These are phyloP conservation scores for Geopemphigus sp. DNA, from an alignment of 1,140 invertebrate species.

Conservation along the genomic window DNA sequence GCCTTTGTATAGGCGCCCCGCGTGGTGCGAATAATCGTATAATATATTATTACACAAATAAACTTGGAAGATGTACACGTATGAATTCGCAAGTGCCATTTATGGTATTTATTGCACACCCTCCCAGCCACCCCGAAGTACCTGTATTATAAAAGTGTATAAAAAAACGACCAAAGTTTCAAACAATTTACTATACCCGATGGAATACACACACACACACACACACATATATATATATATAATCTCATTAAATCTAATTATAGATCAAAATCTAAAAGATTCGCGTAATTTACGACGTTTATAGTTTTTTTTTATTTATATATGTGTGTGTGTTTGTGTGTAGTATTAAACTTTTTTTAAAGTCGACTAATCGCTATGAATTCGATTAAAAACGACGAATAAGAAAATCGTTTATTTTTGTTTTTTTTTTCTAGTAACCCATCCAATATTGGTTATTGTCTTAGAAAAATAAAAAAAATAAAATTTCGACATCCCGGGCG, in stretches of 20 bases:
- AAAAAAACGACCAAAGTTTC: background rate
- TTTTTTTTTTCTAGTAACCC: too few relatives aligned
- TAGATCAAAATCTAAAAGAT: background rate
- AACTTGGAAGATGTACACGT: slow-evolving; percentile 25
- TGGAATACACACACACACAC: too few relatives aligned
- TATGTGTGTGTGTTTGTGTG: too few relatives aligned
- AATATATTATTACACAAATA: background rate
- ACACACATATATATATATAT: too few relatives aligned
- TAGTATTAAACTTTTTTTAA: too few relatives aligned
- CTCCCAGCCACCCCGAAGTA: background rate
- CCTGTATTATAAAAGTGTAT: too few relatives aligned
- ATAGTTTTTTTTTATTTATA: too few relatives aligned
- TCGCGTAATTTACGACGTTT: too few relatives aligned
- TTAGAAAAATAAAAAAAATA: background rate
- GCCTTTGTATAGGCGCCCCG: background rate
- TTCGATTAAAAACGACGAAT: slow-evolving; percentile 28
- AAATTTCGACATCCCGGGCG: slow-evolving; percentile 16
- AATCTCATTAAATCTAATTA: slow-evolving; percentile 19
- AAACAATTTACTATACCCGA: too few relatives aligned
- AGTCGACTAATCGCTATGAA: slow-evolving; percentile 8
- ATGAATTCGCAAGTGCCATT: slow-evolving; percentile 16
- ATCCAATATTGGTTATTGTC: slow-evolving; percentile 19
- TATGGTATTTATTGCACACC: background rate
- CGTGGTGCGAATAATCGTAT: background rate
- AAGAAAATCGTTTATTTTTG: too few relatives aligned